These are phyloP conservation scores for Falco columbarius DNA, from an alignment of 2,797 vertebrate species.

Conservation along the genomic window DNA sequence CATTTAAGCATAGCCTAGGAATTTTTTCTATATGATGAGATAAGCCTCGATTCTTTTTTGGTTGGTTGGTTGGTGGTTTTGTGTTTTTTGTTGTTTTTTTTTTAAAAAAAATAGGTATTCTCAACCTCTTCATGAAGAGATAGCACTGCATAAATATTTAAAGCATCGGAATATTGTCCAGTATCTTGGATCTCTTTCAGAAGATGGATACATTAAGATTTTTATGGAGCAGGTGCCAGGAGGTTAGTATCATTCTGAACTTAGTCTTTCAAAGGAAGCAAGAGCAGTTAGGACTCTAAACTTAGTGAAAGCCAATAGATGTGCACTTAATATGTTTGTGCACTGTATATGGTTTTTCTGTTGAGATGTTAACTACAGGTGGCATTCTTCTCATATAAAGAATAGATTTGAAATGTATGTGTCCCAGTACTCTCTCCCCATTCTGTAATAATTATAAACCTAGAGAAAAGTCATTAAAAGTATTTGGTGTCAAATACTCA, in stretches of 20 bases:
- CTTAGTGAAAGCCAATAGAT: neutral
- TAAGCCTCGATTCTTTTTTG: neutral
- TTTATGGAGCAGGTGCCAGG: conserved; percentile 88
- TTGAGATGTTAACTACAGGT: neutral
- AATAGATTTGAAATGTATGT: neutral
- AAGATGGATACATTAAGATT: conserved; percentile 84
- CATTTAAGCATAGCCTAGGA: neutral
- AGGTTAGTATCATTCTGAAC: conserved; percentile 70
- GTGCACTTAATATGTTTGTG: neutral
- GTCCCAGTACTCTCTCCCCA: neutral
- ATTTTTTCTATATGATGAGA: neutral
- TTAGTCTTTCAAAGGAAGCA: neutral
- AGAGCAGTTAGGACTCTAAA: neutral
- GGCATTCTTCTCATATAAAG: neutral
- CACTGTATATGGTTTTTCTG: neutral
- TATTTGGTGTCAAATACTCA: neutral
- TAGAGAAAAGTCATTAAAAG: neutral
- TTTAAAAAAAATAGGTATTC: conserved; percentile 75
- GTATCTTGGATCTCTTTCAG: conserved; percentile 83
- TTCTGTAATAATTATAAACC: neutral
- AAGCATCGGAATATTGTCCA: conserved; percentile 84
- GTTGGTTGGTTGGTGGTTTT: too few species aligned
- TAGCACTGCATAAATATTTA: conserved; percentile 82
- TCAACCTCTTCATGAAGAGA: conserved; percentile 83
- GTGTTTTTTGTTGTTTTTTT: neutral